Percentiles rank a stretch among this genome's conserved stretches.
These are phyloP conservation scores for Drosophila sordidapex DNA, from an alignment of 2,888 invertebrate genomes.

Conservation along the genomic window DNA sequence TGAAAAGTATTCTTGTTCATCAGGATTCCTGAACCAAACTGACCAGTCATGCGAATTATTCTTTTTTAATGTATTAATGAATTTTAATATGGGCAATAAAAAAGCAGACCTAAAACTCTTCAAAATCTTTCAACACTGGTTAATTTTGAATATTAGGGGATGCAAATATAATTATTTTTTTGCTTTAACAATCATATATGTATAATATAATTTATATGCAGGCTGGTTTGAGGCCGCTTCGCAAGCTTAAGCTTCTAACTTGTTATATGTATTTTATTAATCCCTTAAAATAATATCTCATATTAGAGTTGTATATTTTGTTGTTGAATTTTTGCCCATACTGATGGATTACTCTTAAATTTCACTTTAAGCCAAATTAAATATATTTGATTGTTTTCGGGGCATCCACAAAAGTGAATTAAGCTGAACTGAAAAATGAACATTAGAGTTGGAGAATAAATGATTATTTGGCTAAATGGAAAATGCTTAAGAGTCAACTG, in stretches of 20 bases:
- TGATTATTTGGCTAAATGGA: neutral
- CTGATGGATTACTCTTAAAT: neutral
- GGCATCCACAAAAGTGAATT: neutral
- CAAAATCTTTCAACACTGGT: rapidly evolving
- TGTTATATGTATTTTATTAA: neutral
- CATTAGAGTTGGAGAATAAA: neutral
- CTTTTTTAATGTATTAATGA: too few relatives aligned
- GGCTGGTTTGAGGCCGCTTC: neutral
- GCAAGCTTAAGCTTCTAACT: neutral
- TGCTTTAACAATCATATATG: neutral
- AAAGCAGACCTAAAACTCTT: neutral
- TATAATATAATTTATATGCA: neutral
- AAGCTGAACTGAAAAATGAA: neutral
- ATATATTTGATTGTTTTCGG: neutral
- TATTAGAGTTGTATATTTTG: neutral
- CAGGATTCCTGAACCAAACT: too few relatives aligned
- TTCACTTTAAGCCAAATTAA: neutral
- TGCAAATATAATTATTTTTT: neutral
- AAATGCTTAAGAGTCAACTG: conserved; percentile 7
- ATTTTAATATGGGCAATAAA: too few relatives aligned
- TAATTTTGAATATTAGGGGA: neutral
- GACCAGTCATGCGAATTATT: too few relatives aligned
- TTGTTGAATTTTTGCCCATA: neutral
- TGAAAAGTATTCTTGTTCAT: too few relatives aligned
- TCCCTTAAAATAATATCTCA: neutral